Evolutionary conservation across 2,113 vertebrate genomes (phyloP).

Genomic region (Camelus dromedarius): DNA sequence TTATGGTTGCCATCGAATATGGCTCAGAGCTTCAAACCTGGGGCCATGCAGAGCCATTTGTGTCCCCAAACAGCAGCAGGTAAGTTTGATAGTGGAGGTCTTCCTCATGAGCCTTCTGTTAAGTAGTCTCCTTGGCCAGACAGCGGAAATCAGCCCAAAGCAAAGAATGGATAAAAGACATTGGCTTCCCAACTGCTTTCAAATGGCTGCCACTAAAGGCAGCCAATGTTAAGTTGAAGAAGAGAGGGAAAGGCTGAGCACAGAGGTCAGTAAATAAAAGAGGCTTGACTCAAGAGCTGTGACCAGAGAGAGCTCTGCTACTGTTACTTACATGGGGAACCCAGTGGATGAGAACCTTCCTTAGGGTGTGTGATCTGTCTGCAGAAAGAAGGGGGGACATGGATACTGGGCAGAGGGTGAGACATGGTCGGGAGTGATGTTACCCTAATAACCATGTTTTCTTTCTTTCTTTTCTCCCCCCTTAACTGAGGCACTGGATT

Average conservation of each 20-base stretch:
- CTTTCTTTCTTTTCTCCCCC: background rate
- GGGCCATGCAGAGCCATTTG: background rate
- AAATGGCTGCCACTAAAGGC: background rate
- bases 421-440: background rate
- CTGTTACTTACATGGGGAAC: background rate
- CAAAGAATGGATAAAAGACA: background rate
- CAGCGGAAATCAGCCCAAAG: background rate
- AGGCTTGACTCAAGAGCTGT: background rate
- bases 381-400: background rate
- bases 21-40: background rate
- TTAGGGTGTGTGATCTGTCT: background rate
- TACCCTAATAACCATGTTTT: background rate
- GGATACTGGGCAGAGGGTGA: background rate
- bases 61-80: background rate
- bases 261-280: background rate
- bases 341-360: background rate
- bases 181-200: background rate
- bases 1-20: background rate
- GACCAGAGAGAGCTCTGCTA: background rate
- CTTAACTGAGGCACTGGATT: too few species aligned
- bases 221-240: background rate
- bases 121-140: background rate
- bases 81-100: background rate
- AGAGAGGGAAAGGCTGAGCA: background rate
- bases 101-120: background rate